Evolutionary conservation across 2,113 vertebrate species (phyloP), one percentile per base, ranked within the genome.

Genomic region (Paramisgurnus dabryanus): DNA sequence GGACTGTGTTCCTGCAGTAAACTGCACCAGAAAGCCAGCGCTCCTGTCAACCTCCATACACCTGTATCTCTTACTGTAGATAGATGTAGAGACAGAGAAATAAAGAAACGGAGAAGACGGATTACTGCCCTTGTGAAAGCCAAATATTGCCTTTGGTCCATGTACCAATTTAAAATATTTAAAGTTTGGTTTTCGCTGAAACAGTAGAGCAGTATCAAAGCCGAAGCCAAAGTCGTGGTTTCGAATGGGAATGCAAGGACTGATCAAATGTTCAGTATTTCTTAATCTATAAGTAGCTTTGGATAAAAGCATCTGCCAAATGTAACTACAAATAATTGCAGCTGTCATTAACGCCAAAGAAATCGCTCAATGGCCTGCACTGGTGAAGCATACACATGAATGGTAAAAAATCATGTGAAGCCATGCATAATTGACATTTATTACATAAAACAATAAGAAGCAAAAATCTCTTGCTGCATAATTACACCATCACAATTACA

Each of bases 371-470:
- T 87, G 83, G 88, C 83, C 89, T 88, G 86, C 87, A 87, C 87
- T 86, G 89, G 82, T 87, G 83, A 85, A 76, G 86, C 82, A 80
- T 63, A 80, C 75, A 81, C 88, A 88, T 34, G 27, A 88, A 85
- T 87, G 87, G 88, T 92, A 90, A 91, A 88, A 78, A 91, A 89
- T 87, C 84, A 89, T 87, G 90, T 91, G 90, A 92, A 91, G 83
- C 85, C 92, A 91, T 93, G 91, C 90, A 91, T 91, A 90, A 86
- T 82, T 92, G 90, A 93, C 90, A 86, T 91, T 91, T 91, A 93
- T 92, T 91, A 91, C 88, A 91, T 90, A 85, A 88, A 93, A 91
- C 91, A 91, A 92, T 90, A 90, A 90, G 88, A 63, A 27, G 73
- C 61, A 57, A 89, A 85, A 66, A 39, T 13, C 67, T 80, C 57